These are phyloP conservation scores for Leptinotarsa haldemani DNA, from an alignment of 2,888 invertebrate genomes.

Conservation along the genomic window DNA sequence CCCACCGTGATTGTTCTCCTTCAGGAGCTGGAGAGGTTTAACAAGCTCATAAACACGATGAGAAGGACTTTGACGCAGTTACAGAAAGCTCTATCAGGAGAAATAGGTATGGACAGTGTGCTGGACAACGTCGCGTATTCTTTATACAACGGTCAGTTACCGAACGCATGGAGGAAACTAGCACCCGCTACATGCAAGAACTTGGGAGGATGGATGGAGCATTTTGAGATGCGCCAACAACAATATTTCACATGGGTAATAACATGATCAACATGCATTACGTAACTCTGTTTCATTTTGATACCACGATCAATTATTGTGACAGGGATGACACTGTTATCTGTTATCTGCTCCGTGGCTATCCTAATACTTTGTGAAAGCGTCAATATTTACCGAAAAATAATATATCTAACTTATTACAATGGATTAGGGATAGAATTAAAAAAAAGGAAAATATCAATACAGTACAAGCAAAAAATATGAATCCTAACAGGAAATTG, in stretches of 20 bases:
- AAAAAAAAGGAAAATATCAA: no score
- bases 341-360: no score
- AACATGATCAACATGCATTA: slow-evolving; percentile 14
- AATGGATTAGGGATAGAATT: no score
- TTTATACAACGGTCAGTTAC: slow-evolving; percentile 87
- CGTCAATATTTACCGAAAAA: no score
- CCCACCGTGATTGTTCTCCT: slow-evolving; percentile 88
- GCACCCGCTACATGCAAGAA: slow-evolving; percentile 89
- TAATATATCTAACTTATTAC: no score
- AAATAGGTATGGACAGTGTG: slow-evolving; percentile 90
- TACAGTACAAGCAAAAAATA: no score
- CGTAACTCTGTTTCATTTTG: background rate
- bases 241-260: slow-evolving; percentile 84
- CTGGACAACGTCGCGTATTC: slow-evolving; percentile 86
- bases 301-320: background rate
- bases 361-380: no score
- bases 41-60: slow-evolving; percentile 80
- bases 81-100: slow-evolving; percentile 87
- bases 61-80: slow-evolving; percentile 77
- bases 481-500: no score
- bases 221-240: slow-evolving; percentile 77
- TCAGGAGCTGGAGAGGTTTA: slow-evolving; percentile 91
- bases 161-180: slow-evolving; percentile 81
- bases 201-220: slow-evolving; percentile 90
- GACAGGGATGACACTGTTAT: no score